Evolutionary conservation across 2,113 vertebrate genomes (phyloP).

Genomic region (Sphaerodactylus townsendi): DNA sequence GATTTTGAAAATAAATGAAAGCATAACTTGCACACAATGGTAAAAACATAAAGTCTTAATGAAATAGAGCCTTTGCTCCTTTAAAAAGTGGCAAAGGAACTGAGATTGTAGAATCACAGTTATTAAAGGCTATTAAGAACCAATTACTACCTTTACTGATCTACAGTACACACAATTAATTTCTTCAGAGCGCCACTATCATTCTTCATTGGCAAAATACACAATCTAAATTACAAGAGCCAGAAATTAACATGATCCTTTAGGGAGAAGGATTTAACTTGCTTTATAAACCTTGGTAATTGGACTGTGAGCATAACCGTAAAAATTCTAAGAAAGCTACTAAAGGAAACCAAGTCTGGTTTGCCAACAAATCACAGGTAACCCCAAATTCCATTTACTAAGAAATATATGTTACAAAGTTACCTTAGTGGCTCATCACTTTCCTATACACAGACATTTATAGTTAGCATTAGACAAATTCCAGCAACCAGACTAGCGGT

Average conservation of each 20-base stretch:
- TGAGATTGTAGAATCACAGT: slow-evolving; percentile 57
- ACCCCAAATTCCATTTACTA: background rate
- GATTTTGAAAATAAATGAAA: background rate
- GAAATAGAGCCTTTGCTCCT: slow-evolving; percentile 36
- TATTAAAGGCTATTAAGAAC: slow-evolving; percentile 69
- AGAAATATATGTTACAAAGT: slow-evolving; percentile 36
- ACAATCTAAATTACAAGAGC: slow-evolving; percentile 69
- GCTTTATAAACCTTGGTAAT: slow-evolving; percentile 55
- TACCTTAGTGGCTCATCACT: too few relatives aligned
- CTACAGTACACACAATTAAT: slow-evolving; percentile 71
- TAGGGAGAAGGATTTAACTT: slow-evolving; percentile 63
- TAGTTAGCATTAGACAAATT: too few relatives aligned
- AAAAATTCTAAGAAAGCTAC: slow-evolving; percentile 36
- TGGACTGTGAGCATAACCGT: slow-evolving; percentile 49
- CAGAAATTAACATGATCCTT: slow-evolving; percentile 65
- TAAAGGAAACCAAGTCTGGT: slow-evolving; percentile 22
- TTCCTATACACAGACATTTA: too few relatives aligned
- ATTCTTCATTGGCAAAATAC: slow-evolving; percentile 66
- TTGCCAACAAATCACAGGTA: too few relatives aligned
- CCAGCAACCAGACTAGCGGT: too few relatives aligned
- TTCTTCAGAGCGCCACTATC: slow-evolving; percentile 66
- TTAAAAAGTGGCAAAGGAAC: slow-evolving; percentile 53
- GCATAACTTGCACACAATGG: background rate
- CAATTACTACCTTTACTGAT: slow-evolving; percentile 71
- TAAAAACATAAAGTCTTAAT: slow-evolving; percentile 1